Conservation (phyloP, 2,888 invertebrate genomes). For the Altica lythri region DNA sequence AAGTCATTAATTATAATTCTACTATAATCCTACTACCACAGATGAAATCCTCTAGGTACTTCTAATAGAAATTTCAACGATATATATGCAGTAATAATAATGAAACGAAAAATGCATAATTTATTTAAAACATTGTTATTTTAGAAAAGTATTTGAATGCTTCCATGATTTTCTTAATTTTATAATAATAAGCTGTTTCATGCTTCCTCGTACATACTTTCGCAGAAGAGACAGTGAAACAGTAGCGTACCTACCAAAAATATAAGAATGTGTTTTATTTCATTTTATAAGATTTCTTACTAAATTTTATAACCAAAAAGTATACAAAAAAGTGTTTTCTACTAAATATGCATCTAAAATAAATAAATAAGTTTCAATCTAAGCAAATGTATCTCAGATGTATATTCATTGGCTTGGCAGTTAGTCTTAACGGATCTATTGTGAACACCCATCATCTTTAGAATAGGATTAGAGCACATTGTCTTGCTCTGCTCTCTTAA, state of each 20-base stretch:
- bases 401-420: too few relatives aligned
- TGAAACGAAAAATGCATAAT: neutral
- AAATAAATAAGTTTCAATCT: too few relatives aligned
- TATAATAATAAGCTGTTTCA: neutral
- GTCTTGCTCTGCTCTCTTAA: too few relatives aligned
- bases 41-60: neutral
- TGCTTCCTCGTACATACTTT: conserved; percentile 11
- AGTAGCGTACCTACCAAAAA: neutral
- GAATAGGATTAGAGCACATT: too few relatives aligned
- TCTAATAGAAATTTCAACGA: neutral
- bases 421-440: too few relatives aligned
- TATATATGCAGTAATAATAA: neutral
- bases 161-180: conserved; percentile 9
- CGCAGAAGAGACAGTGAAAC: conserved; percentile 2
- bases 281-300: too few relatives aligned
- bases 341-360: too few relatives aligned
- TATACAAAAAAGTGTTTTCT: too few relatives aligned
- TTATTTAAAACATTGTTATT: neutral
- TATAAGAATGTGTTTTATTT: too few relatives aligned
- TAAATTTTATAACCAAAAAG: too few relatives aligned
- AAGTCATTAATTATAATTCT: neutral
- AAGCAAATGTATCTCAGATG: too few relatives aligned
- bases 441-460: too few relatives aligned
- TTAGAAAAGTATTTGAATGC: conserved; percentile 6
- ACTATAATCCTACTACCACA: neutral